Evolutionary conservation across 2,888 invertebrate genomes (phyloP), one percentile per base, ranked within the genome.

Genomic region (Seira ritae): DNA sequence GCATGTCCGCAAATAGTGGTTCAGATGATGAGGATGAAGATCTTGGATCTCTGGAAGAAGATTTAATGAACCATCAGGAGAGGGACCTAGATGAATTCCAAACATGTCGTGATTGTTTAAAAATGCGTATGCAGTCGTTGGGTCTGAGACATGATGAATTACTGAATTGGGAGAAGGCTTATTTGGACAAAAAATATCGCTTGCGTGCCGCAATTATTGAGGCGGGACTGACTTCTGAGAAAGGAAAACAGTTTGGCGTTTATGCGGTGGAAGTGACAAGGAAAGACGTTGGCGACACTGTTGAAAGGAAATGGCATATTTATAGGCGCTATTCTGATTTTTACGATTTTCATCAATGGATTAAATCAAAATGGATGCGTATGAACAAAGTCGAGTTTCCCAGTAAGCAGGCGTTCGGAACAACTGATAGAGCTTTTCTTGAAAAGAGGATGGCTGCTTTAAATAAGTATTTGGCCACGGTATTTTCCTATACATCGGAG

Each of bases 281-380:
- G 87, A 94, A 93, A 84, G 89, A 92, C 4, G 20, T 85, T 75
- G 23, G 24, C 66, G 84, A 85, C 94, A 89, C 94, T 12, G 93
- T 93, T 87, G 92, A 94, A 88, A 95, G 96, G 89, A 94, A 95
- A 84, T 98, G 97, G 97, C 97, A 97, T 90, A 96, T 98, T 82
- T 96, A 97, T 89, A 92, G 98, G 88, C 92, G 98, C 89, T 98
- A 98, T 90, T 97, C 97, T 20, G 98, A 98, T 91, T 98, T 98
- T 91, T 94, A 97, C 90, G 97, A 97, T 90, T 92, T 98, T 19
- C 95, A 97, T 90, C 93, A 94, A 86, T 94, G 95, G 89, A 93
- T 97, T 67, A 95, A 95, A 90, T 85, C 87, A 90, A 91, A 89
- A 91, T 91, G 87, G 89, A 85, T 86, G 85, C 79, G 87, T 55